Percentiles rank a stretch among this genome's conserved stretches.
These are phyloP conservation scores for Psilopsiagon aurifrons DNA, from an alignment of 2,113 vertebrate species.

Conservation along the genomic window DNA sequence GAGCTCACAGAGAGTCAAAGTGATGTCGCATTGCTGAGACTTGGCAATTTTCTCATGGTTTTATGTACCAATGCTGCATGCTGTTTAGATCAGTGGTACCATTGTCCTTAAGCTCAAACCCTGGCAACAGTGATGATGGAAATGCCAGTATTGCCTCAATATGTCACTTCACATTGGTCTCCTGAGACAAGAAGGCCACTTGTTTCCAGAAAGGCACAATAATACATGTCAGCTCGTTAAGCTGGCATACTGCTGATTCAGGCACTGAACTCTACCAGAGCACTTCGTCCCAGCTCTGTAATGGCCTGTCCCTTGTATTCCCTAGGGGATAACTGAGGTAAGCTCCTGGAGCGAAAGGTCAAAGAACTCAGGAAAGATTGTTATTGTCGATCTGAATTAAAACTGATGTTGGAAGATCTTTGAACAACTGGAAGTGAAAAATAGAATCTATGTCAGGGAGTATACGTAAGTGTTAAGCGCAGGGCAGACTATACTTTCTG, in stretches of 20 bases:
- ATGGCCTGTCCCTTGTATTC: not conserved
- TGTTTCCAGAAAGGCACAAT: slow-evolving; percentile 48
- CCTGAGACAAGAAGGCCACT: slow-evolving; percentile 41
- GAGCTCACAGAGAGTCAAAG: not conserved
- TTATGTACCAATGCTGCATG: not conserved
- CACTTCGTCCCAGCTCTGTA: slow-evolving; percentile 37
- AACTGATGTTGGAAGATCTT: not conserved
- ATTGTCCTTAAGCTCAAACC: not conserved
- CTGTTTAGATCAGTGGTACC: not conserved
- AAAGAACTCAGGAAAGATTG: slow-evolving; percentile 40
- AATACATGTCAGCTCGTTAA: slow-evolving; percentile 70
- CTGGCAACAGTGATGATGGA: slow-evolving; percentile 24
- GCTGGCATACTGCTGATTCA: slow-evolving; percentile 64
- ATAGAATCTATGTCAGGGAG: not conserved
- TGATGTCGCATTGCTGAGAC: not conserved
- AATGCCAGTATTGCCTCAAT: slow-evolving; percentile 39
- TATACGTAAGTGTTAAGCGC: not conserved
- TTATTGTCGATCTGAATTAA: slow-evolving; percentile 25
- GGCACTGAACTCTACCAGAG: not conserved
- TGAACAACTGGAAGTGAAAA: not conserved
- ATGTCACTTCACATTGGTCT: slow-evolving; percentile 53
- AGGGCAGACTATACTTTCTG: not conserved
- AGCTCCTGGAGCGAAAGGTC: slow-evolving; percentile 26
- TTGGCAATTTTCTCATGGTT: not conserved
- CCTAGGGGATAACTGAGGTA: not conserved